Base-by-base conservation (phyloP, 2,797 vertebrate species). In the Sitta carolinensis region DNA sequence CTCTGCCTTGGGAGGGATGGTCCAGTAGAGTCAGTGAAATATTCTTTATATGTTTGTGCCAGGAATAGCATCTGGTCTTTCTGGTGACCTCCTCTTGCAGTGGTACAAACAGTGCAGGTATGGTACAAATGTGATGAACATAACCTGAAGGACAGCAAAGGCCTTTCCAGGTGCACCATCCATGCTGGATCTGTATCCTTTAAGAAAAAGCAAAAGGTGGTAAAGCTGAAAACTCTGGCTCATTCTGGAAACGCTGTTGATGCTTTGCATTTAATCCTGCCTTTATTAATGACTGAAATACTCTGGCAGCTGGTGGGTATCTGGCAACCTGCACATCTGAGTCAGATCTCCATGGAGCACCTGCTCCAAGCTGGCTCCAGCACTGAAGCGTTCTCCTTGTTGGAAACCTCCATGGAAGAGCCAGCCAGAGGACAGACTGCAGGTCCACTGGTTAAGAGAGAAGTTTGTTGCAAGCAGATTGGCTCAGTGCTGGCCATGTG, bases 291-390 rank as follows among this genome's bases (percentile, higher is more conserved):
- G 74, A 79, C 22, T 6, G 15, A 82, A 93, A 59, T 55, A 43
- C 67, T 78, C 48, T 82, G 74, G 83, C 88, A 95, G 77, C 83
- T 73, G 74, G 63, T 84, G 48, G 66, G 43, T 84, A 93, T 84
- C 90, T 93, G 93, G 82, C 79, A 93, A 92, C 84, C 34, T 59
- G 72, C 13, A 5, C 0, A 0, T 47, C 82, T 93, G 91, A 95
- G 74, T 93, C 92, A 95, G 70, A 79, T 67, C 66, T 80, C 55
- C 2, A 0, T 23, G 52, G 38, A 85, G 75, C 6, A 5, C 78
- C 73, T 0, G 0, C 72, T 92, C 36, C 1, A 2, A 82, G 38
- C 80, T 67, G 51, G 51, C 79, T 88, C 43, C 77, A 76, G 26
- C 1, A 3, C 55, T 0, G 0, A 88, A 84, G 23, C 48, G 21